Evolutionary conservation across 30 jellyfish, hydroid and myxozoan genomes (phyloP).

Genomic region (Pelagia noctiluca): DNA sequence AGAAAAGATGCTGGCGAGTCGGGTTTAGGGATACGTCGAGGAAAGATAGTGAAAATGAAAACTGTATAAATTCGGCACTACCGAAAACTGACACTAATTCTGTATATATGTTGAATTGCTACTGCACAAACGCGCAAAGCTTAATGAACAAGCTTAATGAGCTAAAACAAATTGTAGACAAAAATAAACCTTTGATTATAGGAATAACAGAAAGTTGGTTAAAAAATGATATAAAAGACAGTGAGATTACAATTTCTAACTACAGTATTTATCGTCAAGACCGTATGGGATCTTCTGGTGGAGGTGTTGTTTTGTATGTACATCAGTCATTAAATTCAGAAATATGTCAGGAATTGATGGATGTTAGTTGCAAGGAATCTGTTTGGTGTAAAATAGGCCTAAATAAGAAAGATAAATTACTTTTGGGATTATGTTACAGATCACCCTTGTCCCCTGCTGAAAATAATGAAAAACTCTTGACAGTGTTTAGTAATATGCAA

Average conservation of each 20-base stretch:
- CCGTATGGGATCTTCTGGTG: slow-evolving; percentile 1
- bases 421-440: background rate
- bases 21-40: slow-evolving; percentile 5
- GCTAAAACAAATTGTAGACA: background rate
- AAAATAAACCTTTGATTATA: background rate
- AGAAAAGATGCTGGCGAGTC: background rate
- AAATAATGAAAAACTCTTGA: background rate
- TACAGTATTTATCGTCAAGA: background rate
- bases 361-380: background rate
- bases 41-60: background rate
- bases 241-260: background rate
- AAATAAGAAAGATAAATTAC: background rate
- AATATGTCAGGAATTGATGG: background rate
- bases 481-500: slow-evolving; percentile 2
- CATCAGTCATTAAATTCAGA: slow-evolving; percentile 2
- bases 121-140: background rate
- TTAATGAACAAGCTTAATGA: background rate
- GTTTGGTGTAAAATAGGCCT: background rate
- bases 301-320: background rate
- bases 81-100: background rate
- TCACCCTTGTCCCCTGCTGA: background rate
- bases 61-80: background rate
- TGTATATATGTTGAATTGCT: background rate
- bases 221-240: no score
- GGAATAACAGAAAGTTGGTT: slow-evolving; percentile 1